Conservation (phyloP, 2,797 vertebrate genomes). For the Epinephelus malabaricus region DNA sequence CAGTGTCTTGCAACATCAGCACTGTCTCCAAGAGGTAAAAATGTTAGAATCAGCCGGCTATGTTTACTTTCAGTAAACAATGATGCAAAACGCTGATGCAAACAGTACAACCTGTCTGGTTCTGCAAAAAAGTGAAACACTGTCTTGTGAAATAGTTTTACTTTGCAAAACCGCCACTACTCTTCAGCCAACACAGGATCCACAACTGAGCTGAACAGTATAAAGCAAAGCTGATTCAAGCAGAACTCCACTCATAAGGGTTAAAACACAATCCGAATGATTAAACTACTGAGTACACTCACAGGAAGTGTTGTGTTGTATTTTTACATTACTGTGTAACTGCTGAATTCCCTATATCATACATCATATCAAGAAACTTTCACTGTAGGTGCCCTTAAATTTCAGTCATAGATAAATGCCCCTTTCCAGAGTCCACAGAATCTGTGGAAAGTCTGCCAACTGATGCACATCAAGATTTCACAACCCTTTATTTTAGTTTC, state of each 20-base stretch:
- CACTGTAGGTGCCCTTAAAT: neutral
- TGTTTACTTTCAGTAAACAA: constrained; percentile 37
- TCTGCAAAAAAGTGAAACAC: constrained; percentile 14
- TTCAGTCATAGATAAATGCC: neutral
- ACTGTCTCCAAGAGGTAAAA: neutral
- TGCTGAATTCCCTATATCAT: neutral
- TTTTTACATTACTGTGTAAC: neutral
- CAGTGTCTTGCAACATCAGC: constrained; percentile 5
- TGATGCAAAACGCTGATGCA: constrained; percentile 29
- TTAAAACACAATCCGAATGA: neutral
- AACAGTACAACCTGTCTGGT: constrained; percentile 4
- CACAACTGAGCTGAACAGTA: neutral
- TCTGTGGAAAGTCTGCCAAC: neutral
- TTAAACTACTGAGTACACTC: neutral
- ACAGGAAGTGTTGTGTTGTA: neutral
- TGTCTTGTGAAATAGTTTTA: constrained; percentile 10
- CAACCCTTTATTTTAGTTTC: constrained; percentile 38
- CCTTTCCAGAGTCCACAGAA: neutral
- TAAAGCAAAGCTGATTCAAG: neutral
- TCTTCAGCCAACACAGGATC: neutral
- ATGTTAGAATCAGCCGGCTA: neutral
- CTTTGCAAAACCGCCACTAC: constrained; percentile 11
- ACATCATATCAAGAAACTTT: neutral
- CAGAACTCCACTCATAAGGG: neutral
- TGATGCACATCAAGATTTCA: constrained; percentile 32